These are phyloP conservation scores for Caenorhabditis sp. DNA, from an alignment of 2,888 invertebrate species.

Conservation along the genomic window DNA sequence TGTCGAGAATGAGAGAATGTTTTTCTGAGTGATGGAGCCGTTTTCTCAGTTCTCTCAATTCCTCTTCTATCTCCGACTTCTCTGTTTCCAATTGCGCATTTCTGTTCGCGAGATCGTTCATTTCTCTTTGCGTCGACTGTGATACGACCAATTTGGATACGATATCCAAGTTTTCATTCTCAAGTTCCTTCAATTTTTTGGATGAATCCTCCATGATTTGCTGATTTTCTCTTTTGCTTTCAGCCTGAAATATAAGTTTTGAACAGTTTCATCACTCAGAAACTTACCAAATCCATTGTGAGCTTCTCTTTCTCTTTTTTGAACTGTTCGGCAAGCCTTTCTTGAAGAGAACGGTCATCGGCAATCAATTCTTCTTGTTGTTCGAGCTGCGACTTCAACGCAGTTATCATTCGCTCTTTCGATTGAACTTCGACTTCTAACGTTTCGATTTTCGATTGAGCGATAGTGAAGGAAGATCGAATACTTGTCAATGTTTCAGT, in stretches of 20 bases:
- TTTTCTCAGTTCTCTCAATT: not conserved
- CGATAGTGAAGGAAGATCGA: not conserved
- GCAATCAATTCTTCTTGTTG: not conserved
- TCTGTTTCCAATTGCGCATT: not conserved
- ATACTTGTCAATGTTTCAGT: not conserved
- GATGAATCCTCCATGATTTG: not conserved
- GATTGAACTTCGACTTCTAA: not conserved
- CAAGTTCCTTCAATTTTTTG: not conserved
- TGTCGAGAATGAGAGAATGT: not conserved
- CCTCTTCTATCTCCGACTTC: not conserved
- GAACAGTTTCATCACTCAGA: not conserved
- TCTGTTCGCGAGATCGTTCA: not conserved
- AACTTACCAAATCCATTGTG: not conserved
- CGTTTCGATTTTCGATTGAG: not conserved
- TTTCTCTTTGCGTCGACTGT: not conserved
- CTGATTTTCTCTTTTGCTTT: not conserved
- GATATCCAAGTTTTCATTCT: not conserved
- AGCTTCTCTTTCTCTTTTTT: not conserved
- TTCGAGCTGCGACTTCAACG: not conserved
- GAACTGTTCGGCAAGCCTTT: not conserved
- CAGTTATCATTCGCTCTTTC: not conserved
- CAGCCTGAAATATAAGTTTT: not conserved
- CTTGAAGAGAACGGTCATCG: not conserved
- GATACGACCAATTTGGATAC: not conserved
- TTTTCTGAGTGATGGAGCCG: not conserved